Base-by-base conservation (phyloP, 1,140 invertebrate genomes). In the Tenebrio molitor region DNA sequence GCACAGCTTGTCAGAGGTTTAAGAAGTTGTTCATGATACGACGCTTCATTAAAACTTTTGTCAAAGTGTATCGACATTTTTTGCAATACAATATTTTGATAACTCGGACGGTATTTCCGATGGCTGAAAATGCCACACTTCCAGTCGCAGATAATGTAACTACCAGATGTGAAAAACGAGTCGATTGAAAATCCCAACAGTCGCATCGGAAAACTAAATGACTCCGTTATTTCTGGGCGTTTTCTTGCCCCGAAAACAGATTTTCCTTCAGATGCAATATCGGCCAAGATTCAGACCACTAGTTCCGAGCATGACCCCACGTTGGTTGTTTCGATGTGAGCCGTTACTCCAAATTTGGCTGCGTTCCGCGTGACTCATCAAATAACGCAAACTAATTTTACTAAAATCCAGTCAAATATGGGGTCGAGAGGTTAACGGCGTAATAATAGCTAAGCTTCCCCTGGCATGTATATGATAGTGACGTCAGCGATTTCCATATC, bases 231-330 rank as follows among this genome's bases (percentile, higher is more conserved):
- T 39, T 39, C n/a, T n/a, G 3, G 25, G 25, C 36, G 4, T 12
- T 7, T 6, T 39, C 36, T 10, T n/a, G 36, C n/a, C 36, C 6
- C 2, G 36, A 39, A 39, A 39, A 39, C 36, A 2, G 23, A 34
- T 29, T 29, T 58, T 58, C 50, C 23, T 58, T 58, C 50, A 58
- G 23, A 58, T 58, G 50, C 50, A 58, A 58, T 33, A 12, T 29
- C 14, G 23, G 50, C 14, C 5, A 58, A 39, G 2, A 39, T 39
- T 39, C n/a, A 39, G 6, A 39, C 4, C 12, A 4, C 3, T 29
- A 29, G 3, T 29, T 4, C 8, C 8, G n/a, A 6, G 36, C 36
- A 39, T 39, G 36, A 39, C 2, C 6, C 12, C 36, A 39, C 36
- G 12, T 5, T 58, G n/a, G 14, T 29, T 29, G 50, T 58, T 44